Percentiles rank a stretch among this genome's conserved stretches.
Evolutionary conservation across 2,888 invertebrate genomes (phyloP).

Genomic region (Morinoia aosen): DNA sequence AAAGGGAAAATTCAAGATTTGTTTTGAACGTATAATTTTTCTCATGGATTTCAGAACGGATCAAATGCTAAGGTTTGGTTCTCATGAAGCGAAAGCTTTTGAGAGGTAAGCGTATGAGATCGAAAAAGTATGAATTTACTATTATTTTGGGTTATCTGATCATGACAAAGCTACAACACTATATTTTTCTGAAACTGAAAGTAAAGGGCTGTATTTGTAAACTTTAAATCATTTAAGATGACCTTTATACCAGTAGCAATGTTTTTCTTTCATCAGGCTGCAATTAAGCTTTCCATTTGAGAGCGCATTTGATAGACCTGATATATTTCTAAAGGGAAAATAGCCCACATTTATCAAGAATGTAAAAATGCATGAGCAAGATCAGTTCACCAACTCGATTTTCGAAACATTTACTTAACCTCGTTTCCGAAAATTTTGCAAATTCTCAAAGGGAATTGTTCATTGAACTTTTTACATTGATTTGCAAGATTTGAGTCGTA

Average conservation of each 20-base stretch:
- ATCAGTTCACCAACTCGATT: background rate
- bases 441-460: background rate
- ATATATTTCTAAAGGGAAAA: background rate
- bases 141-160: too few relatives aligned
- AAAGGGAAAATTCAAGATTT: too few relatives aligned
- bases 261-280: background rate
- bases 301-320: background rate
- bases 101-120: too few relatives aligned
- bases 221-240: background rate
- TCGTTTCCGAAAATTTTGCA: background rate
- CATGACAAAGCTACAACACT: background rate
- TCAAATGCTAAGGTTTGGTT: too few relatives aligned
- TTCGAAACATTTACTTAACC: background rate
- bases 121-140: too few relatives aligned
- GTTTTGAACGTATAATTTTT: too few relatives aligned
- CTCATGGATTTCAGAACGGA: too few relatives aligned
- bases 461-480: background rate
- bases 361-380: background rate
- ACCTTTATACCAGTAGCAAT: background rate
- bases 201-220: background rate
- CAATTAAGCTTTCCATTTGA: background rate
- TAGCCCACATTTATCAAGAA: background rate
- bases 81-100: too few relatives aligned
- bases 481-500: background rate
- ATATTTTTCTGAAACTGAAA: background rate